Conservation (phyloP, 2,797 vertebrate species). For the Remorina albescens region DNA sequence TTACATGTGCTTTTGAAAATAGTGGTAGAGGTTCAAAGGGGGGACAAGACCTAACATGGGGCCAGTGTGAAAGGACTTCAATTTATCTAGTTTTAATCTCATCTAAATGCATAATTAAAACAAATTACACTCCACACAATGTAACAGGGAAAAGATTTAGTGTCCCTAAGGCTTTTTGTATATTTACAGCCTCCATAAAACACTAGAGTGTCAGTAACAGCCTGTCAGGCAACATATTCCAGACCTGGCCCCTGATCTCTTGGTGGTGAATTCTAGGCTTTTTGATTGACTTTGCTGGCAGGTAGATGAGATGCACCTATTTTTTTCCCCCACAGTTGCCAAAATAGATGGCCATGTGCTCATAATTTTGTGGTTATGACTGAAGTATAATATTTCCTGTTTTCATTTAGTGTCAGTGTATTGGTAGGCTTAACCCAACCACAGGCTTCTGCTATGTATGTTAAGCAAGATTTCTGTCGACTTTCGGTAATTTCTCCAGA, state of each 20-base stretch:
- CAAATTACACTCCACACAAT: constrained; percentile 72
- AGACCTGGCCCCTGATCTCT: constrained; percentile 76
- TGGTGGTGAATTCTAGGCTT: constrained; percentile 63
- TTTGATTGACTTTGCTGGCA: constrained; percentile 59
- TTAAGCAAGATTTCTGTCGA: neutral
- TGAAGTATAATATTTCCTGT: neutral
- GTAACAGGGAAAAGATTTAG: constrained; percentile 78
- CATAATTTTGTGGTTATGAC: too few species aligned
- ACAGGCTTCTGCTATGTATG: constrained; percentile 1
- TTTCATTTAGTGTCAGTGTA: constrained; percentile 3
- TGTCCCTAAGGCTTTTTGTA: constrained; percentile 73
- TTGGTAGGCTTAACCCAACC: neutral
- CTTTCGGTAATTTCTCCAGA: constrained; percentile 5
- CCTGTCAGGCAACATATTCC: constrained; percentile 70
- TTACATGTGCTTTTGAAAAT: neutral
- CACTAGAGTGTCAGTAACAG: constrained; percentile 77
- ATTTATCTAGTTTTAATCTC: constrained; percentile 74
- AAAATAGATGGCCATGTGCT: constrained; percentile 20
- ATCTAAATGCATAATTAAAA: constrained; percentile 83
- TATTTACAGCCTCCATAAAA: constrained; percentile 83
- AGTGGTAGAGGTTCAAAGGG: constrained; percentile 30
- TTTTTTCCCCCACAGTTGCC: constrained; percentile 42
- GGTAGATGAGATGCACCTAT: constrained; percentile 55
- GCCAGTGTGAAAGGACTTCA: constrained; percentile 52
- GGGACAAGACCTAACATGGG: constrained; percentile 18